Evolutionary conservation across 35 echinoderm and acorn worm genomes (phyloP).

Genomic region (Chiridota heheva): DNA sequence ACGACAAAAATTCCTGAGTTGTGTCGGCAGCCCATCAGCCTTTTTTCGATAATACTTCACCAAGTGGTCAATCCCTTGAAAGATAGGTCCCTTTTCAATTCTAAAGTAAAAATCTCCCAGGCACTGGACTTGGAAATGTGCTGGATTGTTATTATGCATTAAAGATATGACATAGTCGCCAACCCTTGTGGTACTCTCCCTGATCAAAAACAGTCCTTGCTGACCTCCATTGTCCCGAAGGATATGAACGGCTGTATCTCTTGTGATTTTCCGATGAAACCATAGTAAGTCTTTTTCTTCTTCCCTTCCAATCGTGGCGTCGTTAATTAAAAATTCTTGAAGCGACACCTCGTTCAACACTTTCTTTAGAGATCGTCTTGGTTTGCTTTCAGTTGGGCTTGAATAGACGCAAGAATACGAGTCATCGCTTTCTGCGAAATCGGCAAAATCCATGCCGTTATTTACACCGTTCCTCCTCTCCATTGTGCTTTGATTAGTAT

Average conservation of each 20-base stretch:
- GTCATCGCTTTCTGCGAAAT: constrained; percentile 28
- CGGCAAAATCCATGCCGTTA: constrained; percentile 42
- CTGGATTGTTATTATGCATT: constrained; percentile 63
- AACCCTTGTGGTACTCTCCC: constrained; percentile 77
- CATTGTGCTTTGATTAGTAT: no score
- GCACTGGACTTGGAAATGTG: constrained; percentile 96
- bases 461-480: background rate
- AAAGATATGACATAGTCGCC: constrained; percentile 97
- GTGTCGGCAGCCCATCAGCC: constrained; percentile 53
- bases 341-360: constrained; percentile 37
- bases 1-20: constrained; percentile 34
- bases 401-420: constrained; percentile 34
- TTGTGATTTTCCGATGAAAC: constrained; percentile 93
- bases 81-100: constrained; percentile 64
- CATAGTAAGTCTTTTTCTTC: constrained; percentile 79
- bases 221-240: constrained; percentile 57
- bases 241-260: constrained; percentile 87
- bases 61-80: constrained; percentile 58
- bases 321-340: constrained; percentile 67
- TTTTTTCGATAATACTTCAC: constrained; percentile 37
- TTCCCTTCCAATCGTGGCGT: constrained; percentile 57
- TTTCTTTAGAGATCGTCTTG: constrained; percentile 1
- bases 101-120: constrained; percentile 83
- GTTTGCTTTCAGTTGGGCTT: constrained; percentile 14
- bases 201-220: constrained; percentile 71